Evolutionary conservation across 2,797 vertebrate species (phyloP), one percentile per base, ranked within the genome.

Genomic region (Sphaeramia orbicularis): DNA sequence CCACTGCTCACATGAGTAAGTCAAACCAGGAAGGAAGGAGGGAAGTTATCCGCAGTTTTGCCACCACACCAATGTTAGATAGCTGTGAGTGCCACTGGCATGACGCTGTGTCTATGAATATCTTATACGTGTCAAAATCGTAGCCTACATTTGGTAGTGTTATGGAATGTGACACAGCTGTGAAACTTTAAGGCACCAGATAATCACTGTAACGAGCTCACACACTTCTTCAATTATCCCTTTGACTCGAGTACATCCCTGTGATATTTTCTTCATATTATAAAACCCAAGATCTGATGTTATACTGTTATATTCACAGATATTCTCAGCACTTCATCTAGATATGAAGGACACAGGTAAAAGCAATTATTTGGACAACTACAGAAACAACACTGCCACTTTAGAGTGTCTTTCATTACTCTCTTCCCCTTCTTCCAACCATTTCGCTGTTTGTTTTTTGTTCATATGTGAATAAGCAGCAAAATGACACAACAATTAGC

Each of bases 31-130:
- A n/a, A n/a, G n/a, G n/a, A n/a, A n/a, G n/a, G n/a, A n/a, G n/a
- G 64, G 62, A 79, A 76, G 80, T 79, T 53, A 83, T 76, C 65
- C 64, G 77, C 37, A 78, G 55, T 77, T 74, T 56, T 64, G 62
- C 42, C 32, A 44, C 53, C 57, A 49, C 68, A 49, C 36, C 53
- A 66, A 55, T 59, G 54, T 41, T 64, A 65, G 53, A 62, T 52
- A 68, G 51, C 67, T 66, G 60, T 67, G 47, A 48, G 63, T 74
- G 61, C 42, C 74, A 71, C 45, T 43, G 24, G 56, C 24, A 8
- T 74, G 77, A 71, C 58, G 76, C 76, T 78, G 71, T 62, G 53
- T 69, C 63, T 41, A 35, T n/a, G 1, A 51, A 55, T 65, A 68
- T 72, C 51, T 47, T 68, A 44, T 41, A 38, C 30, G 73, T 71